Evolutionary conservation across 2,797 vertebrate species (phyloP).

Genomic region (Cryptoblepharus egeriae): DNA sequence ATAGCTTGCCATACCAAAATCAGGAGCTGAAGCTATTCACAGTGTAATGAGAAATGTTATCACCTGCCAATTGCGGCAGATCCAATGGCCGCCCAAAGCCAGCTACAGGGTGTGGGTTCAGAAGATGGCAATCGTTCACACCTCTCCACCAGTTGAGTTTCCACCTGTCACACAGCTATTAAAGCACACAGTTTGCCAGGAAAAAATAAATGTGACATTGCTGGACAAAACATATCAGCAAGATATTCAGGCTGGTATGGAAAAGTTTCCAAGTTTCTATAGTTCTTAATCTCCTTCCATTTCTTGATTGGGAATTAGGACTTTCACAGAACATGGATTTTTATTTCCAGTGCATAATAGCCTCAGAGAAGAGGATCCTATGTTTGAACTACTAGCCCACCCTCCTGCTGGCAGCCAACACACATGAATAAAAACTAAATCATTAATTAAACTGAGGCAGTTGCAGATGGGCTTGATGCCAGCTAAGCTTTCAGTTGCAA

Average conservation of each 20-base stretch:
- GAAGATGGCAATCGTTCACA: neutral
- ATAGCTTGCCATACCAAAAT: neutral
- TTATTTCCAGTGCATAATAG: neutral
- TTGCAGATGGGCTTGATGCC: constrained; percentile 19
- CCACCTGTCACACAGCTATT: neutral
- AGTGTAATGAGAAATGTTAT: too few species aligned
- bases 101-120: neutral
- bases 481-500: constrained; percentile 28
- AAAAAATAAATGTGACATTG: neutral
- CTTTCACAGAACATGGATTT: neutral
- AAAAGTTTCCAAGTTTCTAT: neutral
- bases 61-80: neutral
- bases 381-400: neutral
- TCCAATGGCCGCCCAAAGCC: neutral
- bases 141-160: neutral
- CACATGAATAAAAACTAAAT: constrained; percentile 21
- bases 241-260: neutral
- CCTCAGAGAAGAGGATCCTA: neutral
- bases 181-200: neutral
- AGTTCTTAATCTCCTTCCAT: neutral
- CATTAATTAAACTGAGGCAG: constrained; percentile 33
- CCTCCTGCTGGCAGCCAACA: constrained; percentile 34
- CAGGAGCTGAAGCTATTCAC: neutral
- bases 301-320: neutral
- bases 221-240: neutral